phyloP scores from a whole-genome alignment of 2,888 invertebrate species.

The Salticus scenicus region DNA sequence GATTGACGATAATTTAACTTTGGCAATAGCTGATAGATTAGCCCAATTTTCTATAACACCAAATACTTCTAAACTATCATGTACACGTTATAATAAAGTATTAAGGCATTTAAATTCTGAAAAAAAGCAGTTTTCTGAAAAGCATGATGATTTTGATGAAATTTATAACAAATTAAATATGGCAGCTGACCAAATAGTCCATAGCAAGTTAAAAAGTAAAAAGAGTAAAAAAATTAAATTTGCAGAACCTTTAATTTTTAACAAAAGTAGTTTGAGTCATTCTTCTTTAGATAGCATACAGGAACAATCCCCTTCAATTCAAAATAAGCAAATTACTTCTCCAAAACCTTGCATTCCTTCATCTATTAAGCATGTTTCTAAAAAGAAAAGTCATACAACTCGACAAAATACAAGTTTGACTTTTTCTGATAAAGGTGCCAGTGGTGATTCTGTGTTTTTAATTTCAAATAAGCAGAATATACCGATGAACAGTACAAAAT shows the following conservation, averaged over 20 bases:
- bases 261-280: neutral
- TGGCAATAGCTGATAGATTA: slow-evolving; percentile 32
- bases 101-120: slow-evolving; percentile 31
- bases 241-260: neutral
- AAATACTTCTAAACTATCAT: slow-evolving; percentile 1
- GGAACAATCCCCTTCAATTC: neutral
- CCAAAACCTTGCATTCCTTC: too few species aligned
- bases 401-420: neutral
- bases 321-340: neutral
- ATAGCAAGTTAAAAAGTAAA: slow-evolving; percentile 19
- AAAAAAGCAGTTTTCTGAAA: neutral
- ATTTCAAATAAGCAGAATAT: neutral
- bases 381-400: neutral
- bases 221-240: slow-evolving; percentile 15
- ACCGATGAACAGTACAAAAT: neutral
- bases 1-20: neutral
- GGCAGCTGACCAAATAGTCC: neutral
- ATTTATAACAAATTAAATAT: slow-evolving; percentile 12
- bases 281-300: neutral
- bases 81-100: slow-evolving; percentile 29
- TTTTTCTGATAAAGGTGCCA: neutral
- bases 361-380: neutral
- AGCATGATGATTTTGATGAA: slow-evolving; percentile 16
- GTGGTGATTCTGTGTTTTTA: neutral
- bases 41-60: slow-evolving; percentile 11